phyloP scores from a whole-genome alignment of 2,888 invertebrate genomes.

The Entomobrya multifasciata region DNA sequence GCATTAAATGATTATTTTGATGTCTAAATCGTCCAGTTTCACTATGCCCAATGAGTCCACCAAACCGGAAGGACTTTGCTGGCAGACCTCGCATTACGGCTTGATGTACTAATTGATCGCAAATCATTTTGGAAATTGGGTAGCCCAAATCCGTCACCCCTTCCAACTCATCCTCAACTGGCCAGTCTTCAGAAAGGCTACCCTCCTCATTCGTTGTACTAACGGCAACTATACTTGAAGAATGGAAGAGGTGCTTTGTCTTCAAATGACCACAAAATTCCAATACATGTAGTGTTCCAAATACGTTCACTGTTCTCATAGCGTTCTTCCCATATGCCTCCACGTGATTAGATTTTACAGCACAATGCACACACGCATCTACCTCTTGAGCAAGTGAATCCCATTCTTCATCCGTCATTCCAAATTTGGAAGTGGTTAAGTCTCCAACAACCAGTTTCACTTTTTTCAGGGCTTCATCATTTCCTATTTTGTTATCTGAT shows the following conservation, averaged over 20 bases:
- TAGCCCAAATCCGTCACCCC: constrained; percentile 61
- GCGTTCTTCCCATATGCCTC: constrained; percentile 43
- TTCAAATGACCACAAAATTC: constrained; percentile 55
- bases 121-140: constrained; percentile 70
- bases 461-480: neutral
- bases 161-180: constrained; percentile 46
- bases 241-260: constrained; percentile 68
- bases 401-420: constrained; percentile 47
- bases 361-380: constrained; percentile 71
- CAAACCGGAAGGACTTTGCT: constrained; percentile 64
- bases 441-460: constrained; percentile 49
- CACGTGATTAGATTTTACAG: constrained; percentile 70
- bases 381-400: constrained; percentile 48
- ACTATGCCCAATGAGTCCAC: constrained; percentile 64
- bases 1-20: constrained; percentile 70
- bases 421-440: constrained; percentile 49
- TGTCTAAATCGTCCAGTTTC: constrained; percentile 54
- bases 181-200: constrained; percentile 58
- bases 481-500: neutral
- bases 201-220: constrained; percentile 53
- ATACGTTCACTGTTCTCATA: constrained; percentile 60
- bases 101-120: constrained; percentile 68
- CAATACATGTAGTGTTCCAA: constrained; percentile 53
- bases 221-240: constrained; percentile 51
- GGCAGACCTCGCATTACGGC: constrained; percentile 68